Evolutionary conservation across 2,113 vertebrate genomes (phyloP).

Genomic region (Macquaria ambigua): DNA sequence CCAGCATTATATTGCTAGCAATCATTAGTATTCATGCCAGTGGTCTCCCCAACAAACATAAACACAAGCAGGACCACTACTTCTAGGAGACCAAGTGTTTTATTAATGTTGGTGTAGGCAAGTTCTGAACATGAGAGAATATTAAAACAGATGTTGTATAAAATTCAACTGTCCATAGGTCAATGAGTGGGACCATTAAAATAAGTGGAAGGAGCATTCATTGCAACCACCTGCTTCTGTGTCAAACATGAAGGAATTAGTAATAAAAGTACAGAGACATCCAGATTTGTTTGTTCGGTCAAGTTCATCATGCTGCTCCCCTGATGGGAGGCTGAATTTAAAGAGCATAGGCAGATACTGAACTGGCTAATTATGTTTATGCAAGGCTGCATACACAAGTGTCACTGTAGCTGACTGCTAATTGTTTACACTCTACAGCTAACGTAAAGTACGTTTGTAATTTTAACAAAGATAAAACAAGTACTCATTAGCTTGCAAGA

Average conservation of each 20-base stretch:
- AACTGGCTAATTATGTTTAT: not conserved
- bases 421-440: not conserved
- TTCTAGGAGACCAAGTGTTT: slow-evolving; percentile 2
- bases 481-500: not conserved
- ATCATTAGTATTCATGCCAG: slow-evolving; percentile 39
- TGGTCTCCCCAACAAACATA: slow-evolving; percentile 13
- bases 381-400: not conserved
- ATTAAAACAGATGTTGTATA: slow-evolving; percentile 1
- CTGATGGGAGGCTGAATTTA: not conserved
- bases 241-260: not conserved
- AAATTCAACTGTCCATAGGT: not conserved
- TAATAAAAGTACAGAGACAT: not conserved
- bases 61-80: slow-evolving; percentile 30
- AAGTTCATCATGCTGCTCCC: not conserved
- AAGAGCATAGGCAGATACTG: not conserved
- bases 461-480: not conserved
- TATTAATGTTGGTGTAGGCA: slow-evolving; percentile 7
- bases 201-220: not conserved
- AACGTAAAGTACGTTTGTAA: not conserved
- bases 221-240: not conserved
- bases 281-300: not conserved
- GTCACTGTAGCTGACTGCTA: not conserved
- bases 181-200: not conserved
- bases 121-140: slow-evolving; percentile 17
- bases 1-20: slow-evolving; percentile 2